Percentiles rank a stretch among this genome's conserved stretches.
Conservation (phyloP, 1,140 invertebrate species). For the Heliothis virescens region DNA sequence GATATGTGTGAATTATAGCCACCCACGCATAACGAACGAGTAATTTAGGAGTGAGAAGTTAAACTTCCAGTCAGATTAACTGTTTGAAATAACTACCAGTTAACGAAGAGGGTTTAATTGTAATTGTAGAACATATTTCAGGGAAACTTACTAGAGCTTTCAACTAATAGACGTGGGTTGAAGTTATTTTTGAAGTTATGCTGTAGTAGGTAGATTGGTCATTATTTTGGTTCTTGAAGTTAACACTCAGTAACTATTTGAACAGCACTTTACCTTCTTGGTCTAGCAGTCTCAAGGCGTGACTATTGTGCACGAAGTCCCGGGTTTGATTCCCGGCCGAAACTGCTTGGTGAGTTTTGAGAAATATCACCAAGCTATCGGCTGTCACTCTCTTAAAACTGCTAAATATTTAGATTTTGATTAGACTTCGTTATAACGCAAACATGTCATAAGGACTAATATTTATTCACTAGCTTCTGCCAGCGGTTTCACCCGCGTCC, state of each 20-base stretch:
- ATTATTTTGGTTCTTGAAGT: background rate
- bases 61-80: conserved; percentile 21
- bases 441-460: too few species aligned
- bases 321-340: too few species aligned
- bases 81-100: conserved; percentile 27
- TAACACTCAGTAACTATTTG: background rate
- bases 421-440: too few species aligned
- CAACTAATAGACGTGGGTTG: background rate
- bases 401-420: too few species aligned
- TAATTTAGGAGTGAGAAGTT: conserved; percentile 17
- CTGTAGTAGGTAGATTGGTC: background rate
- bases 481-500: too few species aligned
- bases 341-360: too few species aligned
- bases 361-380: too few species aligned
- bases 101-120: conserved; percentile 32
- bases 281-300: too few species aligned
- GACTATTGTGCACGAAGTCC: too few species aligned
- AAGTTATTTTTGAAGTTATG: background rate
- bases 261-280: too few species aligned
- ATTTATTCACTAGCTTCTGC: too few species aligned
- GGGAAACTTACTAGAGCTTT: background rate
- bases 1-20: background rate
- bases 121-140: conserved; percentile 4
- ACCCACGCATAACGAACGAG: background rate
- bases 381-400: too few species aligned